Evolutionary conservation across 2,113 vertebrate species (phyloP), one percentile per base, ranked within the genome.

Genomic region (Andinoacara biseriatus): DNA sequence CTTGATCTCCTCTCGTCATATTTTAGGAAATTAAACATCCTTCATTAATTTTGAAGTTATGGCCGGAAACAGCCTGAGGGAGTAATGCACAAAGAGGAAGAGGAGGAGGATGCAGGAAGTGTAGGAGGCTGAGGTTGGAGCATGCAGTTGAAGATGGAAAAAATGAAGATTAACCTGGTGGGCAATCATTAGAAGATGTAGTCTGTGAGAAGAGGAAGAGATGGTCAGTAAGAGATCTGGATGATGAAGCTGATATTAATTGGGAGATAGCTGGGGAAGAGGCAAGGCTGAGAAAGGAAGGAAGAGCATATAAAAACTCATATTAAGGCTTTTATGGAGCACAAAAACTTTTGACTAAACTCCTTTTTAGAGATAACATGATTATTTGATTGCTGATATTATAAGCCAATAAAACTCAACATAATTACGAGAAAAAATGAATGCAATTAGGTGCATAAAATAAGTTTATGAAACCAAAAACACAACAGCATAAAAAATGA

Each of bases 151-250:
- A 52, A 81, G 24, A 60, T 38, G 58, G 10, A 74, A 61, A 29
- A 40, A 38, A 54, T 33, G 20, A 40, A 56, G 60, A 56, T 38
- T 15, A 38, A 65, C 52, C 72, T 76, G 59, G 58, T 54, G 33
- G 46, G 56, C 56, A 46, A 74, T 33, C 20, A 52, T 54, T 46
- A 29, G 72, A 29, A 4, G 18, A 31, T 74, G 49, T 43, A 54
- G n/a, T 74, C 56, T 74, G 40, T 81, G 52, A 62, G 60, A 7
- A 38, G 72, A n/a, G 33, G 60, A 83, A 56, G 61, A 77, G 62
- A 77, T 74, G 52, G 26, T 14, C 49, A 24, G 40, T 18, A 11
- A 77, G 61, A 83, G 59, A 24, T 58, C n/a, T 58, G 20, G 38
- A 83, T 67, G 33, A 38, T 20, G 10, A 65, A 13, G 65, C 24